These are phyloP conservation scores for Megathymus violae DNA, from an alignment of 1,140 invertebrate species.

Conservation along the genomic window DNA sequence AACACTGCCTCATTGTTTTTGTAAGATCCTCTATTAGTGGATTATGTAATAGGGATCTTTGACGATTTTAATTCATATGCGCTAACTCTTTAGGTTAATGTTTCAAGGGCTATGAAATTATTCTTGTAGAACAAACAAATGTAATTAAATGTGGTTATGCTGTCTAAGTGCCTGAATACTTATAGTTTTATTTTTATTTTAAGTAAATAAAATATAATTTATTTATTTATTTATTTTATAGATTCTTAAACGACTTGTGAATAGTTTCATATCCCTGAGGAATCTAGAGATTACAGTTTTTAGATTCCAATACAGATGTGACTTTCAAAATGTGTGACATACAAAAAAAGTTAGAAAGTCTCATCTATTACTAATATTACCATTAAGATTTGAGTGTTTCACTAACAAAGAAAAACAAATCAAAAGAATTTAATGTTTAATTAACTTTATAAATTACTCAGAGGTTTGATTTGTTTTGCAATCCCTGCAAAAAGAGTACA, in stretches of 20 bases:
- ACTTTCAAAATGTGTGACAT: constrained; percentile 34
- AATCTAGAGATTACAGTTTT: constrained; percentile 38
- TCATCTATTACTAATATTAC: constrained; percentile 48
- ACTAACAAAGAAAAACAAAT: constrained; percentile 44
- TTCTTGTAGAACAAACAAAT: too few species aligned
- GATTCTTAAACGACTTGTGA: neutral
- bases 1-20: constrained; percentile 40
- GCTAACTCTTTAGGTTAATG: constrained; percentile 50
- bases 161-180: too few species aligned
- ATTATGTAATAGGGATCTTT: constrained; percentile 46
- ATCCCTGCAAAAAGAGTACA: constrained; percentile 27
- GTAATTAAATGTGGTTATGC: neutral
- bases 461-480: constrained; percentile 35
- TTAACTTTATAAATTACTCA: neutral
- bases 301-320: constrained; percentile 38
- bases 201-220: too few species aligned
- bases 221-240: neutral
- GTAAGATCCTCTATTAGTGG: constrained; percentile 38
- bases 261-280: constrained; percentile 19
- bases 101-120: constrained; percentile 15
- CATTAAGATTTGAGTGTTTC: constrained; percentile 57
- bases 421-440: constrained; percentile 9
- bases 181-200: too few species aligned
- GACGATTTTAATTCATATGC: constrained; percentile 47
- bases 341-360: constrained; percentile 31